Evolutionary conservation across 2,113 vertebrate species (phyloP).

Genomic region (Larimichthys polyactis): DNA sequence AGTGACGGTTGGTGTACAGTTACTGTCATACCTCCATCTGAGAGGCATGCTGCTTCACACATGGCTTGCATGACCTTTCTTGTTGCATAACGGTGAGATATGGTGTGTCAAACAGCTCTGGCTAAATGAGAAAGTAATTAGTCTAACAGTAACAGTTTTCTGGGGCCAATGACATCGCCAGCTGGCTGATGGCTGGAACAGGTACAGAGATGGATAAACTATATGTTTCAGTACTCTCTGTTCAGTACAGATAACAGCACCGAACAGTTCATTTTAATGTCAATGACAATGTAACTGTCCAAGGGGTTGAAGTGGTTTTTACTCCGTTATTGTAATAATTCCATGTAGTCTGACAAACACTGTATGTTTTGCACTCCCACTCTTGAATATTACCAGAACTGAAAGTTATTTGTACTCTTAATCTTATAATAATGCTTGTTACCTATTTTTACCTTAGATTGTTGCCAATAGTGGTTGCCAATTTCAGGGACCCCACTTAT

Average conservation of each 20-base stretch:
- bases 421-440: not conserved
- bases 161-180: constrained; percentile 11
- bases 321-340: too few relatives aligned
- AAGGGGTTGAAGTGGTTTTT: too few relatives aligned
- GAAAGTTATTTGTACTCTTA: not conserved
- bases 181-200: constrained; percentile 27
- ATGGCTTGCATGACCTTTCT: constrained; percentile 10
- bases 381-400: not conserved
- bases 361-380: not conserved
- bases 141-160: constrained; percentile 17
- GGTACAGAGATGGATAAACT: constrained; percentile 5
- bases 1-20: constrained; percentile 24
- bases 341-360: not conserved
- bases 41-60: not conserved
- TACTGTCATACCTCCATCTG: constrained; percentile 13
- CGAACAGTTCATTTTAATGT: not conserved
- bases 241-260: not conserved
- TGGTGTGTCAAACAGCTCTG: constrained; percentile 5
- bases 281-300: too few relatives aligned
- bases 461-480: not conserved
- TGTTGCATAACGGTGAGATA: not conserved
- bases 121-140: constrained; percentile 18
- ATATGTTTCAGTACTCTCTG: not conserved
- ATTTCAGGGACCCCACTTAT: not conserved
- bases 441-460: not conserved